Conservation (phyloP, 2,888 invertebrate genomes). For the Microplitis manilae region DNA sequence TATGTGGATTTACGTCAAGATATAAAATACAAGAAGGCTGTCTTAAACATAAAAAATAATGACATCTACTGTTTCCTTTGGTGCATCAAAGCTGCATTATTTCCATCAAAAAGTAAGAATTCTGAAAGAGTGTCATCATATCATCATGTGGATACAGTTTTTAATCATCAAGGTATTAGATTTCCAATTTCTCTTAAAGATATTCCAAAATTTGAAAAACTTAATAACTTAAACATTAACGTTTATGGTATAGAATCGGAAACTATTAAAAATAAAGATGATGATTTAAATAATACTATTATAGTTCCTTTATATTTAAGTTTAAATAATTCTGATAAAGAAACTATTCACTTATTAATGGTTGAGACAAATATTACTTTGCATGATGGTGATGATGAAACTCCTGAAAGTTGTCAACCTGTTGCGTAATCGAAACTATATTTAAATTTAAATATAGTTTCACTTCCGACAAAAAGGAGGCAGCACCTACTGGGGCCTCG, state of each 20-base stretch:
- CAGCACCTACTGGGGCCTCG: too few species aligned
- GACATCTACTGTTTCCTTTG: neutral
- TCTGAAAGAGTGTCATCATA: conserved; percentile 36
- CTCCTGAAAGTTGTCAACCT: too few species aligned
- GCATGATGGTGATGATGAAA: too few species aligned
- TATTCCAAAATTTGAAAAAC: conserved; percentile 49
- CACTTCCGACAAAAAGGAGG: too few species aligned
- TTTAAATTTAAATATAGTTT: too few species aligned
- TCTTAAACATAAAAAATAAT: neutral
- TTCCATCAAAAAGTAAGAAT: conserved; percentile 23
- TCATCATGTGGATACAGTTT: conserved; percentile 40
- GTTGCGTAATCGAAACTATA: too few species aligned
- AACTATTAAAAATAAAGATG: neutral
- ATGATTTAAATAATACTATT: too few species aligned
- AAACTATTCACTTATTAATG: too few species aligned
- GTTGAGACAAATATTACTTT: too few species aligned
- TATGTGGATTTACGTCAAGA: too few species aligned
- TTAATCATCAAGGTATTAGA: conserved; percentile 43
- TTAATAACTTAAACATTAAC: conserved; percentile 50
- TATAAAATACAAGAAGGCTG: neutral
- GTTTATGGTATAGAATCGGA: conserved; percentile 45
- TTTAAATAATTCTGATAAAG: too few species aligned
- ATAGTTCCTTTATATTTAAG: too few species aligned
- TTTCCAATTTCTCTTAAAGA: conserved; percentile 47
- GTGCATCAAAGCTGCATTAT: neutral